Evolutionary conservation across 2,888 invertebrate genomes (phyloP), one percentile per base, ranked within the genome.

Genomic region (Megamerina dolium): DNA sequence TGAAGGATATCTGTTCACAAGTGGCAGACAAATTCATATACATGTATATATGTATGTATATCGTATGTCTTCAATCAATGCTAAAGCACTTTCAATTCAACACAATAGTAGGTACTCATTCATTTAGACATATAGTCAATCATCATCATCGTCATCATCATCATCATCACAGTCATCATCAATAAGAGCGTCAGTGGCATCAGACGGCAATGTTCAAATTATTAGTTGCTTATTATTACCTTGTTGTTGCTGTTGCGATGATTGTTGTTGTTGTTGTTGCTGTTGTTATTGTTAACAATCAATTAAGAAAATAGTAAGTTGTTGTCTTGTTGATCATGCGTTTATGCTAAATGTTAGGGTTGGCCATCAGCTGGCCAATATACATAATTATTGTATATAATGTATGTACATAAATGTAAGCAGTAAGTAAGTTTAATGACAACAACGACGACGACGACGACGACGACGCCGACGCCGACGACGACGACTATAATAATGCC

Each of bases 221-320:
- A 10, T 23, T 23, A 10, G 6, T 23, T 10, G 6, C 8, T 23
- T 23, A 10, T 23, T 23, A 10, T 23, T 23, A 6, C 10, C 8
- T 23, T 23, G 23, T 23, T 10, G 23, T 23, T 23, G 8, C 10
- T 10, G 6, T 8, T 23, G 23, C 23, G 6, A 10, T 23, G 6
- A 10, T 23, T 23, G 23, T 10, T 23, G 23, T 23, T 23, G 23
- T 23, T 23, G 23, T 10, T 23, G 23, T 23, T 23, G 23, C 10
- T 23, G 23, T 10, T 23, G 23, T 23, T 23, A 23, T 14, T 37
- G 64, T 64, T 63, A 61, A 63, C 61, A 65, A 63, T 65, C 64
- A 64, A 62, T 65, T 64, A 65, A 60, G 58, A 56, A 64, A 61
- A 59, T 59, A 63, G 63, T 58, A 64, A 64, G 64, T 65, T 63